Evolutionary conservation across 1,140 invertebrate species (phyloP).

Genomic region (Coelopa frigida): DNA sequence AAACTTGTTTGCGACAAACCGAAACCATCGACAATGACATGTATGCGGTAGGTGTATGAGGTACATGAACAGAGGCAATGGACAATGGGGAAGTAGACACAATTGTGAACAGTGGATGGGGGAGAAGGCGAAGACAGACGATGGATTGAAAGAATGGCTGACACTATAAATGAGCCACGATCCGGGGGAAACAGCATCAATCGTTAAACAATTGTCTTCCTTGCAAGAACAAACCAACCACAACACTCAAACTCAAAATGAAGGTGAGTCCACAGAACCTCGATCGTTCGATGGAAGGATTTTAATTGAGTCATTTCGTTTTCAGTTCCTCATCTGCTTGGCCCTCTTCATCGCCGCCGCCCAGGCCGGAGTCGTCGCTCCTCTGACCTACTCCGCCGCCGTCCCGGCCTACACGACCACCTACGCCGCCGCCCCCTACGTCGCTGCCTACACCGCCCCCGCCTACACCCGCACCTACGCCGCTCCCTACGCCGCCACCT

Average conservation of each 20-base stretch:
- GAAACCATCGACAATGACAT: too few species aligned
- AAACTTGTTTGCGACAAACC: too few species aligned
- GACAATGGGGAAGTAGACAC: too few species aligned
- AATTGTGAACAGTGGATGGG: too few species aligned
- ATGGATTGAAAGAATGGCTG: too few species aligned
- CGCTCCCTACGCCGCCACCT: not conserved
- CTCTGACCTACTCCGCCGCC: constrained; percentile 7
- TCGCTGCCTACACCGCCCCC: not conserved
- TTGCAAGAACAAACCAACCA: constrained; percentile 5
- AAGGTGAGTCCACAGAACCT: constrained; percentile 2
- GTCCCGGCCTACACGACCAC: not conserved
- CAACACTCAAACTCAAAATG: constrained; percentile 1
- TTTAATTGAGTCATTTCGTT: not conserved
- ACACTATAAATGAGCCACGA: constrained; percentile 1
- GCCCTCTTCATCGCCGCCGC: constrained; percentile 10
- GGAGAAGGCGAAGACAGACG: too few species aligned
- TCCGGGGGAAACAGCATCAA: not conserved
- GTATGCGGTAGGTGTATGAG: too few species aligned
- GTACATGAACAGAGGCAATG: too few species aligned
- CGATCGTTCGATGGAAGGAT: not conserved
- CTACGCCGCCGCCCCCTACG: constrained; percentile 1
- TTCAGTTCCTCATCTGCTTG: constrained; percentile 11
- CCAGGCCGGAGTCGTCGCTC: constrained; percentile 9
- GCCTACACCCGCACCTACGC: constrained; percentile 6
- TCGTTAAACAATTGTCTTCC: too few species aligned